Evolutionary conservation across 1,140 invertebrate species (phyloP).

Genomic region (Hylyphantes graminicola): DNA sequence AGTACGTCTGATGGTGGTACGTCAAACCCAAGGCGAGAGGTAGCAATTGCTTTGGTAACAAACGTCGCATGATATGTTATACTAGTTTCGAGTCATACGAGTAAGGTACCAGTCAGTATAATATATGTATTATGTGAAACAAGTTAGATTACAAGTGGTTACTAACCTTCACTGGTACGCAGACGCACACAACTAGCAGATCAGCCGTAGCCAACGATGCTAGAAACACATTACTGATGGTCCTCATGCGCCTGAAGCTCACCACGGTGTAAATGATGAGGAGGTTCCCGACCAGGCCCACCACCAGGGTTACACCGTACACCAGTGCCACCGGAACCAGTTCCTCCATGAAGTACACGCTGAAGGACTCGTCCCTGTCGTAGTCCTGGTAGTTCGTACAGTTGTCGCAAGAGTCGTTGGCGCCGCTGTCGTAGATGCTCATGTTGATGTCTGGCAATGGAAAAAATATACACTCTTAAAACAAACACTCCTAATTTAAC

Average conservation of each 20-base stretch:
- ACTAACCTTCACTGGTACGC: conserved; percentile 81
- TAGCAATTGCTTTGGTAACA: too few relatives aligned
- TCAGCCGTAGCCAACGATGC: conserved; percentile 79
- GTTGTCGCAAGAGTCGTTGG: conserved; percentile 16
- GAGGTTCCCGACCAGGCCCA: conserved; percentile 75
- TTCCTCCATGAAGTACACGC: conserved; percentile 71
- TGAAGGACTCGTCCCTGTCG: conserved; percentile 68
- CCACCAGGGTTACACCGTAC: conserved; percentile 74
- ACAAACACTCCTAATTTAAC: too few relatives aligned
- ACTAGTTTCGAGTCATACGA: too few relatives aligned
- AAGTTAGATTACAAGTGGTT: too few relatives aligned
- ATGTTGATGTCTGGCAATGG: conserved; percentile 22
- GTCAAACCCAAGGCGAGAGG: too few relatives aligned
- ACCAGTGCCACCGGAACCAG: conserved; percentile 74
- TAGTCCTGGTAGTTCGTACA: conserved; percentile 66
- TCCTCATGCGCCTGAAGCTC: conserved; percentile 71
- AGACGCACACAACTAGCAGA: conserved; percentile 78
- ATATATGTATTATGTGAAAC: too few relatives aligned
- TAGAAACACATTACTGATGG: conserved; percentile 79
- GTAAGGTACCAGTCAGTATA: too few relatives aligned
- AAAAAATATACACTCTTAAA: too few relatives aligned
- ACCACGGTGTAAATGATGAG: conserved; percentile 72
- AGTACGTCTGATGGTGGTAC: too few relatives aligned
- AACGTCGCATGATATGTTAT: too few relatives aligned
- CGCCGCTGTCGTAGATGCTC: conserved; percentile 17